A percentile compares a stretch with the other conserved stretches of the same genome.
phyloP scores from a whole-genome alignment of 1,140 invertebrate genomes.

The Cepaea nemoralis region DNA sequence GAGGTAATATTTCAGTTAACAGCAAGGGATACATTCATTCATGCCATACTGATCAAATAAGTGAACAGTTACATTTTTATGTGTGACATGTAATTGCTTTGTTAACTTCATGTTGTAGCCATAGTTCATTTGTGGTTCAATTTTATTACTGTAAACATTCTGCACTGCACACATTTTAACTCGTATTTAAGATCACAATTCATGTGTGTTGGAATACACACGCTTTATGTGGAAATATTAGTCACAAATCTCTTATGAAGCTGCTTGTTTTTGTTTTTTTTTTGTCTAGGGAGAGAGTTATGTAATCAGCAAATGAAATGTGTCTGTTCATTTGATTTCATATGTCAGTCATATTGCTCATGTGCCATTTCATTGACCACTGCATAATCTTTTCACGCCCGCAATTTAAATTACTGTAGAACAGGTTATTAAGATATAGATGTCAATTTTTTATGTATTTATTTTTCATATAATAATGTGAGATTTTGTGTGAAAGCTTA shows the following conservation, averaged over 20 bases:
- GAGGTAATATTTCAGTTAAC: not conserved
- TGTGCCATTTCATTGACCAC: no score
- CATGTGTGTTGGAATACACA: not conserved
- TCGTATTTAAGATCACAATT: constrained; percentile 1
- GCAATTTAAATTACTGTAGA: no score
- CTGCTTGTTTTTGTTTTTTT: no score
- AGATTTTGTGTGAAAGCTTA: no score
- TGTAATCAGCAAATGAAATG: not conserved
- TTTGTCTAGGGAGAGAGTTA: not conserved
- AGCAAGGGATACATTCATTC: not conserved
- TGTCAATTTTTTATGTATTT: no score
- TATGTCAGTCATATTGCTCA: not conserved
- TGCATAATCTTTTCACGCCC: no score
- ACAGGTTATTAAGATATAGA: no score
- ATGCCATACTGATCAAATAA: not conserved
- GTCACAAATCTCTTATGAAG: not conserved
- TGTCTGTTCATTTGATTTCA: not conserved
- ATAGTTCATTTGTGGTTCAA: not conserved
- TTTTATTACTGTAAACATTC: not conserved
- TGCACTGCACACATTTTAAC: constrained; percentile 1
- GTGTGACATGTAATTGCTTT: not conserved
- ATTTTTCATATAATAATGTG: no score
- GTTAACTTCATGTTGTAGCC: not conserved
- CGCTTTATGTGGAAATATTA: not conserved
- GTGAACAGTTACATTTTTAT: not conserved